Evolutionary conservation across 1,140 invertebrate species (phyloP), one percentile per base, ranked within the genome.

Genomic region (Anoplolepis gracilipes): DNA sequence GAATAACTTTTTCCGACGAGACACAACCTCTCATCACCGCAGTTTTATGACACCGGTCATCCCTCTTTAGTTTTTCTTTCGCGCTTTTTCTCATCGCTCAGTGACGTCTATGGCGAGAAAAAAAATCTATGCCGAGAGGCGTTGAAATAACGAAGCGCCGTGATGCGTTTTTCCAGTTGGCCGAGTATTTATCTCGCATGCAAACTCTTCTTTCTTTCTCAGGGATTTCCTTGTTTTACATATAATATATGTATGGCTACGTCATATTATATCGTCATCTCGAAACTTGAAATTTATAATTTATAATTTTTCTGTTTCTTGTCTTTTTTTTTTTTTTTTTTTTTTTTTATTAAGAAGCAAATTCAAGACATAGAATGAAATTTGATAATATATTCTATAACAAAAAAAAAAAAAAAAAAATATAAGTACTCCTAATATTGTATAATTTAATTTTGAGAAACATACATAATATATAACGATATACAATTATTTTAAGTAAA

Each of bases 121-220:
- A 61, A 49, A 53, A 36, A 62, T 46, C 39, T 46, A 49, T 62
- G 16, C 10, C 46, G 42, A 65, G 49, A 78, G 25, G 25, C 22
- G 33, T 25, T 61, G 16, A 8, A 13, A 64, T 85, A 78, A 85
- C 82, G 61, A 85, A 78, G 49, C 61, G 13, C 42, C 7, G 46
- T 78, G 33, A 67, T 67, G 73, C 75, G 61, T 78, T 85, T 77
- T 85, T 78, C 82, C 61, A 64, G 61, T 39, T 65, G 10, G 2
- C 22, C 42, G 30, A 55, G 25, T 67, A 55, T 36, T 85, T 78
- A 77, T 85, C 75, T 78, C 33, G 36, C 30, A 11, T 39, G 46
- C 30, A 39, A 65, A 30, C 30, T 25, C 28, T 46, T 46, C 16
- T 39, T 65, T 65, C 36, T 53, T 57, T 13, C 10, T 19, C 61